Conservation (phyloP, 2,888 invertebrate species). For the Cerastoderma edule region DNA sequence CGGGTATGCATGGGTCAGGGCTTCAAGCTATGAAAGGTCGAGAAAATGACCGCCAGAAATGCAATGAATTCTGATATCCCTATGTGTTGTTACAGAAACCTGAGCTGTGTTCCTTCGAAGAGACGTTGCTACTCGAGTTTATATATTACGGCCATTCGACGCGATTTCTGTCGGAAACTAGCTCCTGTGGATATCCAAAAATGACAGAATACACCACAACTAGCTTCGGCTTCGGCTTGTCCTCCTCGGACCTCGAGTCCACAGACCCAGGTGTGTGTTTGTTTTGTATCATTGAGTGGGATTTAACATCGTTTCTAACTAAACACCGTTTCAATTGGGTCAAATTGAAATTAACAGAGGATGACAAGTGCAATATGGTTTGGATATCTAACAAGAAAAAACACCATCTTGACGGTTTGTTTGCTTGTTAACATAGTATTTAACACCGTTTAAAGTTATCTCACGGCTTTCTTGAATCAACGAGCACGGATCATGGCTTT, state of each 20-base stretch:
- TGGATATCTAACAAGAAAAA: too few species aligned
- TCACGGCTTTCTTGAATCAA: too few species aligned
- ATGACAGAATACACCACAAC: background rate
- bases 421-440: too few species aligned
- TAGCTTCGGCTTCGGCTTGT: background rate
- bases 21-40: too few species aligned
- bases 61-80: background rate
- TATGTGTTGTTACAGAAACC: constrained; percentile 19
- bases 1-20: too few species aligned
- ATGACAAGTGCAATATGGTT: too few species aligned
- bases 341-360: too few species aligned
- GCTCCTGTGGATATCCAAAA: constrained; percentile 17
- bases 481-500: too few species aligned
- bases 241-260: constrained; percentile 19
- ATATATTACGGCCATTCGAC: constrained; percentile 49
- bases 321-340: too few species aligned
- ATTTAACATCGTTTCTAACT: background rate
- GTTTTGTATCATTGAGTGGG: background rate
- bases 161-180: constrained; percentile 15
- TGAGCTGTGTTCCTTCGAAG: constrained; percentile 19
- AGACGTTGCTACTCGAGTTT: constrained; percentile 54
- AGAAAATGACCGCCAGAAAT: too few species aligned
- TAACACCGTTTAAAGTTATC: too few species aligned
- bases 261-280: background rate
- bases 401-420: too few species aligned